Base-by-base conservation (phyloP, 2,888 invertebrate genomes). In the Petrolisthes cinctipes region DNA sequence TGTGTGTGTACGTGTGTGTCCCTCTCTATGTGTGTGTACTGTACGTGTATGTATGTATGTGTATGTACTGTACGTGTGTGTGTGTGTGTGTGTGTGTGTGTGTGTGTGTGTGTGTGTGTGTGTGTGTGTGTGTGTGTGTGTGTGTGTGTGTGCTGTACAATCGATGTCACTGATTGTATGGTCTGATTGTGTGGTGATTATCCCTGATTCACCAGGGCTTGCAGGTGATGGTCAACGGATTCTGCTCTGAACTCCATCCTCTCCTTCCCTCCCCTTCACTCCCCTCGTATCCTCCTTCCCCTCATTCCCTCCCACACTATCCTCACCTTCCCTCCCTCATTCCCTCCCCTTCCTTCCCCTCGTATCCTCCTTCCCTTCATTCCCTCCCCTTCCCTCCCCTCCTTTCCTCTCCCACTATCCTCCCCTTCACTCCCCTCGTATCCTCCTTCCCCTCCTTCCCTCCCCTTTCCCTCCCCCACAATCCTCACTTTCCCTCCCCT, bases 101-200 rank as follows among this genome's bases (percentile, higher is more conserved):
- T n/a, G n/a, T n/a, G 37, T 37, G 37, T 37, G 1, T 37, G 37
- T 2, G 2, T 37, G 37, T 37, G 2, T 37, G 37, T 37, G 37
- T 37, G 37, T 37, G 37, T 37, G 37, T 37, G 37, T 37, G 37
- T 37, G 37, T 37, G 2, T 37, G 37, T 56, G 81, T 23, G 37
- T 56, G 56, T 53, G 82, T 84, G 78, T 61, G 61, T 78, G 76
- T 7, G 23, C 76, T 5, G 14, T 51, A 51, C 78, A 84, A 84
- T 84, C 84, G 66, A 84, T 84, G 84, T 84, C 78, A 76, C 78
- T 84, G 84, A 84, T 78, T 78, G 83, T 84, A 66, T 61, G 82
- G 82, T 61, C 78, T 84, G 84, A 84, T 84, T 84, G 78, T 71
- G 80, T 81, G 56, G 61, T 51, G 80, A 81, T 81, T 81, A 81